Conservation (phyloP, 2,113 vertebrate genomes). For the Neodon shergylaensis region DNA sequence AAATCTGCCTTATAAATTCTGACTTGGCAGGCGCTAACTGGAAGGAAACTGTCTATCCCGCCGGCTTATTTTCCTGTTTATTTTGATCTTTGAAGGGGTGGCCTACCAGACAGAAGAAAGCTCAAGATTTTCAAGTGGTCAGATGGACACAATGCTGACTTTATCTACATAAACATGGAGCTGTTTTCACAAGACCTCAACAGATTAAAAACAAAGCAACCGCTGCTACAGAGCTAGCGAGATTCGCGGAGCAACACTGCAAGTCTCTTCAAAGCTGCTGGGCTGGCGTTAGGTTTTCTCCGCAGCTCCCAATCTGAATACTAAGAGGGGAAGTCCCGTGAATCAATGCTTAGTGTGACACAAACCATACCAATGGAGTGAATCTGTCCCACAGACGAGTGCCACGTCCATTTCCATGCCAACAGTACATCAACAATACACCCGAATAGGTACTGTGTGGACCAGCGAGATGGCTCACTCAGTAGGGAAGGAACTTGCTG, state of each 20-base stretch:
- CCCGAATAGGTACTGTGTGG: neutral
- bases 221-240: neutral
- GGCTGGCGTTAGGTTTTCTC: neutral
- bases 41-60: neutral
- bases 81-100: neutral
- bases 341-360: neutral
- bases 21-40: neutral
- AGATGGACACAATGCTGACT: neutral
- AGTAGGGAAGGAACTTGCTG: neutral
- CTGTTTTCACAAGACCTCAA: neutral
- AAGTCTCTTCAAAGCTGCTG: neutral
- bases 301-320: neutral
- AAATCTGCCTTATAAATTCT: conserved; percentile 7
- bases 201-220: neutral
- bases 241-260: neutral
- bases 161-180: neutral
- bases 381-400: neutral
- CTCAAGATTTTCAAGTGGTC: neutral
- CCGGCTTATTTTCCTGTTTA: neutral
- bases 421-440: neutral
- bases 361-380: neutral
- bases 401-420: neutral
- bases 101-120: neutral
- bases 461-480: too few relatives aligned
- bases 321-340: neutral